Evolutionary conservation across 2,797 vertebrate species (phyloP), one percentile per base, ranked within the genome.

Genomic region (Artibeus jamaicensis): DNA sequence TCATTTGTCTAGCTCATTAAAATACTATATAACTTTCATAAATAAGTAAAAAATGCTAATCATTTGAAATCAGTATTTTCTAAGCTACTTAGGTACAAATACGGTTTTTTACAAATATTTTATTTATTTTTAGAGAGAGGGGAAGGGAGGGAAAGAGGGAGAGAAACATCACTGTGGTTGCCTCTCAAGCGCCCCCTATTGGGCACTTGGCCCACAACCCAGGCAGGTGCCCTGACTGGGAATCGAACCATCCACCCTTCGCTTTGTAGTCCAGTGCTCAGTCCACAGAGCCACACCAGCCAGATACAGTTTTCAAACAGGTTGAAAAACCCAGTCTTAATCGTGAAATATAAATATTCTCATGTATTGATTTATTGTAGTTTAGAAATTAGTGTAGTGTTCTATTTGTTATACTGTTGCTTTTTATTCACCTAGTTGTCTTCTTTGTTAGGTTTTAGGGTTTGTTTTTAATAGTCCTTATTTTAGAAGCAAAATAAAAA

Each of bases 11-110:
- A 34, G 6, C 15, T 96, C 79, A 74, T 84, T 89, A 59, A 46
- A 95, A 1, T 97, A 67, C 86, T 96, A 39, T 92, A 6, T 86
- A 37, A 12, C 5, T 95, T 93, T 95, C 93, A n/a, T 96, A 95
- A 97, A 87, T 93, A 46, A 94, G 32, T 95, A 94, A 88, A 62
- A 32, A 37, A 88, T 96, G 10, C 77, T 93, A 91, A 85, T 93
- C 26, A 86, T 82, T 89, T 92, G 46, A 95, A 86, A 59, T 92
- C 34, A 86, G 29, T 79, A 2, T 95, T 96, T 15, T 92, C 1
- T 95, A 91, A 89, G 37, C 37, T 93, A n/a, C 39, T 79, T 93
- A 39, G 39, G 3, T 78, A 16, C 53, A 91, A 57, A 88, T 74
- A 55, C 74, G 68, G 16, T 91, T 95, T 79, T 89, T 26, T 26